Conservation (phyloP, 64 coral and sea anemone genomes). For the Porites australiensis region DNA sequence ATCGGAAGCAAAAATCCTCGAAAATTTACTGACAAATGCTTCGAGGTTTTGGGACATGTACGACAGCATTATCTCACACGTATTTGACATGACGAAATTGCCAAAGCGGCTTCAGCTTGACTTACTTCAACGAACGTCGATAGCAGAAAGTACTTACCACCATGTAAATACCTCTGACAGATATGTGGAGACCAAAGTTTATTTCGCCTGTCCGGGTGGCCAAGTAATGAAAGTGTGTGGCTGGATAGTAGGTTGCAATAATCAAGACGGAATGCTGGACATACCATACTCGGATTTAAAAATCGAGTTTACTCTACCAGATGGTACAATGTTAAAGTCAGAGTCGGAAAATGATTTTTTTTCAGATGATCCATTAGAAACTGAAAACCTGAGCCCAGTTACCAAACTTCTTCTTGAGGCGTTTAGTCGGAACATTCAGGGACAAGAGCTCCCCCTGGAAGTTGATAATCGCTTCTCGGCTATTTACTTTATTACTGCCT, state of each 20-base stretch:
- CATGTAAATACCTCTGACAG: slow-evolving; percentile 53
- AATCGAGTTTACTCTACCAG: slow-evolving; percentile 64
- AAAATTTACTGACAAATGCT: slow-evolving; percentile 13
- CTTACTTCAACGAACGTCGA: slow-evolving; percentile 53
- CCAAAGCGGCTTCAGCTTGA: slow-evolving; percentile 52
- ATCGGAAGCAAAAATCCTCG: slow-evolving; percentile 30
- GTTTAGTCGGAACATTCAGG: slow-evolving; percentile 37
- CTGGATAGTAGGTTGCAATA: background rate
- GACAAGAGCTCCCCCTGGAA: slow-evolving; percentile 30
- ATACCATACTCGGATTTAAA: slow-evolving; percentile 27
- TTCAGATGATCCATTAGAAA: background rate
- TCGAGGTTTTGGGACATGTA: background rate
- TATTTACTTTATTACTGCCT: slow-evolving; percentile 45
- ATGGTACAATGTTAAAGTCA: slow-evolving; percentile 25
- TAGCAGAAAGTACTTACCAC: slow-evolving; percentile 45
- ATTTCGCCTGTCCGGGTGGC: slow-evolving; percentile 13
- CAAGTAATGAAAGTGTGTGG: slow-evolving; percentile 38
- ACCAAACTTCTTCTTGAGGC: slow-evolving; percentile 56
- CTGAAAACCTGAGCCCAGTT: slow-evolving; percentile 55
- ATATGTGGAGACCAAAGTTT: slow-evolving; percentile 37
- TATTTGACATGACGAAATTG: background rate
- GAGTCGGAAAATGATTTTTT: background rate
- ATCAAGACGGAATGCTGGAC: slow-evolving; percentile 5
- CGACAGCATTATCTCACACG: background rate
- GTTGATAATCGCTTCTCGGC: slow-evolving; percentile 47